Conservation (phyloP, 30 jellyfish, hydroid and myxozoan genomes). For the Hydractinia symbiolongicarpus region DNA sequence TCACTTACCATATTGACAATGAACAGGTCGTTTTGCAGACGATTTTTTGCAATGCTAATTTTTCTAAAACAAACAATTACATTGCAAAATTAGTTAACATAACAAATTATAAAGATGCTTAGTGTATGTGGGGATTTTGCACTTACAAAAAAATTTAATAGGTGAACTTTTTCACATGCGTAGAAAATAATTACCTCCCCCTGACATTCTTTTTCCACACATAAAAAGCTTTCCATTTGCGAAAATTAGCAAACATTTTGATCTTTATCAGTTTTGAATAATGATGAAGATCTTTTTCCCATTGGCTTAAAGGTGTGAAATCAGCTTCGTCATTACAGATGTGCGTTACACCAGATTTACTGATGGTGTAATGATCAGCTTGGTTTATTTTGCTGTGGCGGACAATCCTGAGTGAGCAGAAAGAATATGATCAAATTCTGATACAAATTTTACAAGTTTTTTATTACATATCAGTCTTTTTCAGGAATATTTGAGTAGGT, state of each 20-base stretch:
- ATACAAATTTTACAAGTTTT: too few relatives aligned
- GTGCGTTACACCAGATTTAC: constrained; percentile 89
- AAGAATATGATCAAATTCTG: neutral
- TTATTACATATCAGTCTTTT: too few relatives aligned
- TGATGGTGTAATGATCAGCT: constrained; percentile 76
- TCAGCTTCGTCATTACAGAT: constrained; percentile 65
- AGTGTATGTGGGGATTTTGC: too few relatives aligned
- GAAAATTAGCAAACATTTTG: constrained; percentile 78
- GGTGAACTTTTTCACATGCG: neutral
- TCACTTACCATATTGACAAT: constrained; percentile 76
- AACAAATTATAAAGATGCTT: too few relatives aligned
- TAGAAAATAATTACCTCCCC: constrained; percentile 54
- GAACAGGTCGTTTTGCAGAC: constrained; percentile 64
- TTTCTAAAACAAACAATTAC: constrained; percentile 32
- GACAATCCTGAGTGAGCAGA: constrained; percentile 46
- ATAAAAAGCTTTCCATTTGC: constrained; percentile 90
- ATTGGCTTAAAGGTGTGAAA: constrained; percentile 68
- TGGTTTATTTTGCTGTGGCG: constrained; percentile 71
- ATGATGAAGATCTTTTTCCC: constrained; percentile 90
- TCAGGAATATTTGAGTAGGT: too few relatives aligned
- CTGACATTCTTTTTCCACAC: constrained; percentile 88
- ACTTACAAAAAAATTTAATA: too few relatives aligned
- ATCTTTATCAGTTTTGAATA: constrained; percentile 67
- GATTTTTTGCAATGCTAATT: constrained; percentile 39
- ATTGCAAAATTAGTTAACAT: neutral